A percentile compares a stretch with the other conserved stretches of the same genome.
phyloP scores from a whole-genome alignment of 2,888 invertebrate species.

The Heliconius hortense region DNA sequence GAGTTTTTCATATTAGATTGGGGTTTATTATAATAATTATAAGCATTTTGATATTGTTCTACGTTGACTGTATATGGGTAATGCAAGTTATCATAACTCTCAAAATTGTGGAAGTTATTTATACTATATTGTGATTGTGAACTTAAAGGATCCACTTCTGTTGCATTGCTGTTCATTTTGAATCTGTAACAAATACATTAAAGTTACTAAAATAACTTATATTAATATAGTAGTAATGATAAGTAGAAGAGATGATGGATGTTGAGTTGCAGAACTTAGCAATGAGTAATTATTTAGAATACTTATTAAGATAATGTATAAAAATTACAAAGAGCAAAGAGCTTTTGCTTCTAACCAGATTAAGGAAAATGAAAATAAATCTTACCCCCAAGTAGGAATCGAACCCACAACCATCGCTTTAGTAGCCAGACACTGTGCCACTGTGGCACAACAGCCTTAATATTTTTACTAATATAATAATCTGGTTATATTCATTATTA shows the following conservation, averaged over 20 bases:
- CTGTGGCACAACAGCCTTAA: not conserved
- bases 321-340: too few species aligned
- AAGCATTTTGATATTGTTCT: constrained; percentile 34
- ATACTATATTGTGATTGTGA: constrained; percentile 51
- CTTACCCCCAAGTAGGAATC: not conserved
- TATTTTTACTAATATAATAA: not conserved
- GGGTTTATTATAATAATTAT: constrained; percentile 29
- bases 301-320: too few species aligned
- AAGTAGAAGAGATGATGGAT: too few species aligned
- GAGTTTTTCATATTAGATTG: not conserved
- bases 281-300: too few species aligned
- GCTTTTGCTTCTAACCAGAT: not conserved
- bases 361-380: not conserved
- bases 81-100: constrained; percentile 31
- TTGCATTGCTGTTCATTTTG: constrained; percentile 53
- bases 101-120: constrained; percentile 48
- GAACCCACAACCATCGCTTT: not conserved
- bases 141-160: constrained; percentile 64
- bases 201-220: not conserved
- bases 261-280: too few species aligned
- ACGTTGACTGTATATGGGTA: constrained; percentile 34
- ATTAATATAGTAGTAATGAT: not conserved
- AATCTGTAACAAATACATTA: not conserved
- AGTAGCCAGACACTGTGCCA: not conserved
- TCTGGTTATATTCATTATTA: not conserved